These are phyloP conservation scores for Hetaerina titia DNA, from an alignment of 2,888 invertebrate species.

Conservation along the genomic window DNA sequence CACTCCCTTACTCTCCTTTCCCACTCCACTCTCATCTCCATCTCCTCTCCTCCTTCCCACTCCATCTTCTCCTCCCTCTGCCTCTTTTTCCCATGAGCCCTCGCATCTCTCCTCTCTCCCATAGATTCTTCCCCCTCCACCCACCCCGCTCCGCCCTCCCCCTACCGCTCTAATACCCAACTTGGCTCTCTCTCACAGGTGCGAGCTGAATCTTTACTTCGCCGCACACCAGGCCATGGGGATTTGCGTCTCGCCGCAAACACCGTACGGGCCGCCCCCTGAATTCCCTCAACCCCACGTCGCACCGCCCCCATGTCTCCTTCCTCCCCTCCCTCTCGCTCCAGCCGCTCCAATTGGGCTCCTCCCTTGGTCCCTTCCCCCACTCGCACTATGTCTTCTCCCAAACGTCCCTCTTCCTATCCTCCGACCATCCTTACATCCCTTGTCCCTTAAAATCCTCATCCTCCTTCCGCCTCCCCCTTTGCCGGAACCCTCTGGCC, in stretches of 20 bases:
- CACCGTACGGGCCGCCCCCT: background rate
- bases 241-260: constrained; percentile 62
- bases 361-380: no score
- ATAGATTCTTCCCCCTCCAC: background rate
- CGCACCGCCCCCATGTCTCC: no score
- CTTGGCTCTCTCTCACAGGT: background rate
- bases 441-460: no score
- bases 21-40: background rate
- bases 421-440: no score
- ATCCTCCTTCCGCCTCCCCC: no score
- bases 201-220: constrained; percentile 44
- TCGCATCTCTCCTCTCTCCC: background rate
- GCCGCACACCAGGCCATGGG: constrained; percentile 33
- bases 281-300: no score
- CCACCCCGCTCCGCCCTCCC: no score
- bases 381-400: no score
- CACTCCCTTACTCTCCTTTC: background rate
- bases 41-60: background rate
- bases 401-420: no score
- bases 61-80: background rate
- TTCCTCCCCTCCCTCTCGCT: no score
- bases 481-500: no score
- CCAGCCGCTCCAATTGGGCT: no score
- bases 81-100: background rate
- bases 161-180: background rate